phyloP scores from a whole-genome alignment of 2,113 vertebrate genomes.

The Xiphophorus maculatus region DNA sequence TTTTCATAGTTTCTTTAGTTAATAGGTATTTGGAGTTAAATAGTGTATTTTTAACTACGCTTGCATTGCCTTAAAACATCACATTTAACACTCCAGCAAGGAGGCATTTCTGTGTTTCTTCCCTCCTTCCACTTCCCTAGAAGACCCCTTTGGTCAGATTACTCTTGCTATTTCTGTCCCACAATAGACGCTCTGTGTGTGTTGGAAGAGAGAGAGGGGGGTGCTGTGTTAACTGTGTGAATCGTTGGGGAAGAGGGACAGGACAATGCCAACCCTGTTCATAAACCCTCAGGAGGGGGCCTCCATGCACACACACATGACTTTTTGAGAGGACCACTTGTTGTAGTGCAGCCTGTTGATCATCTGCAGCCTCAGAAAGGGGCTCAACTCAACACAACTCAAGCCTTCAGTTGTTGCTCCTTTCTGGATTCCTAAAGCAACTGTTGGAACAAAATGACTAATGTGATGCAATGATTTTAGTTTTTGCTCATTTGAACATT shows the following conservation, averaged over 20 bases:
- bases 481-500: background rate
- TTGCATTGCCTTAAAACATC: background rate
- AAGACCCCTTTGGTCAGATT: conserved; percentile 55
- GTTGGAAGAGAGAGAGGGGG: conserved; percentile 33
- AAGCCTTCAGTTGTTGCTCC: conserved; percentile 20
- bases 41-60: background rate
- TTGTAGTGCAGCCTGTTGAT: conserved; percentile 63
- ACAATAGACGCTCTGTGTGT: conserved; percentile 71
- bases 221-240: conserved; percentile 64
- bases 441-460: background rate
- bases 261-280: conserved; percentile 78
- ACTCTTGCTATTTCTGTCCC: conserved; percentile 57
- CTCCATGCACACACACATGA: conserved; percentile 20
- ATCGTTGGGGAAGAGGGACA: conserved; percentile 54
- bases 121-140: conserved; percentile 19
- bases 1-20: background rate
- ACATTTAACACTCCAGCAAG: background rate
- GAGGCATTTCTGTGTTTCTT: conserved; percentile 19
- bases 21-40: no score
- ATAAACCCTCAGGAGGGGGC: conserved; percentile 55
- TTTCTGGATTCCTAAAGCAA: conserved; percentile 18
- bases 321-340: conserved; percentile 56
- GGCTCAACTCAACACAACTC: conserved; percentile 22
- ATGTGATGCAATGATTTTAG: background rate
- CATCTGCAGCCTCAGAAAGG: conserved; percentile 61